These are phyloP conservation scores for Vollenhovia emeryi DNA, from an alignment of 1,140 invertebrate species.

Conservation along the genomic window DNA sequence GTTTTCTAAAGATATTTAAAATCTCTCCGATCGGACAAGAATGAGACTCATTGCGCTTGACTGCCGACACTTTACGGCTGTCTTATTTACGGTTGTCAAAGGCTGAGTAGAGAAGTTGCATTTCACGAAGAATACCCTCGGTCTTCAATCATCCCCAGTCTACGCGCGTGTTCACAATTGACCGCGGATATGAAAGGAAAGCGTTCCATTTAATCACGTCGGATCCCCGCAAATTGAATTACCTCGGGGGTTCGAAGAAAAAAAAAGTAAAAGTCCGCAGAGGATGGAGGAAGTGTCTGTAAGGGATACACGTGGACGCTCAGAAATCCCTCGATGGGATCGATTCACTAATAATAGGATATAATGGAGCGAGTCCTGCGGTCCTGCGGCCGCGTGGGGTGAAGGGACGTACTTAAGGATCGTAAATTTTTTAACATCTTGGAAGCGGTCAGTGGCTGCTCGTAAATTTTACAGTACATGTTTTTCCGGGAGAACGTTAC, in stretches of 20 bases:
- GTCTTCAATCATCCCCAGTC: slow-evolving; percentile 35
- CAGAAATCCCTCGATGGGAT: slow-evolving; percentile 47
- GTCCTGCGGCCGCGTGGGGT: slow-evolving; percentile 34
- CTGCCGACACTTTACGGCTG: not conserved
- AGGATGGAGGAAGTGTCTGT: not conserved
- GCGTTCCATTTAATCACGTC: slow-evolving; percentile 67
- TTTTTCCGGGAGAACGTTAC: slow-evolving; percentile 2
- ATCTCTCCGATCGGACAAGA: not conserved
- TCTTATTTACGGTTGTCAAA: not conserved
- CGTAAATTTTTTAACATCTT: slow-evolving; percentile 63
- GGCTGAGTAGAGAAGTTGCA: not conserved
- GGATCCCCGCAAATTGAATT: slow-evolving; percentile 69
- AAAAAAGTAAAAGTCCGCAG: slow-evolving; percentile 36
- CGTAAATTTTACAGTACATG: slow-evolving; percentile 55
- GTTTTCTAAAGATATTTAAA: not conserved
- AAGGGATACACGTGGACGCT: slow-evolving; percentile 35
- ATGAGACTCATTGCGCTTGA: not conserved
- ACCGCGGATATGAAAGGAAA: slow-evolving; percentile 54
- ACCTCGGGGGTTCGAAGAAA: slow-evolving; percentile 19
- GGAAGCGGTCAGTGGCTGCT: slow-evolving; percentile 40
- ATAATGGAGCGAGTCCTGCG: slow-evolving; percentile 65
- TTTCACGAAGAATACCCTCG: not conserved
- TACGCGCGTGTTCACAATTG: slow-evolving; percentile 27
- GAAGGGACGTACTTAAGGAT: slow-evolving; percentile 62
- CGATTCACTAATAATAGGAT: slow-evolving; percentile 71